Conservation (phyloP, 2,797 vertebrate species). For the Melanotaenia boesemani region DNA sequence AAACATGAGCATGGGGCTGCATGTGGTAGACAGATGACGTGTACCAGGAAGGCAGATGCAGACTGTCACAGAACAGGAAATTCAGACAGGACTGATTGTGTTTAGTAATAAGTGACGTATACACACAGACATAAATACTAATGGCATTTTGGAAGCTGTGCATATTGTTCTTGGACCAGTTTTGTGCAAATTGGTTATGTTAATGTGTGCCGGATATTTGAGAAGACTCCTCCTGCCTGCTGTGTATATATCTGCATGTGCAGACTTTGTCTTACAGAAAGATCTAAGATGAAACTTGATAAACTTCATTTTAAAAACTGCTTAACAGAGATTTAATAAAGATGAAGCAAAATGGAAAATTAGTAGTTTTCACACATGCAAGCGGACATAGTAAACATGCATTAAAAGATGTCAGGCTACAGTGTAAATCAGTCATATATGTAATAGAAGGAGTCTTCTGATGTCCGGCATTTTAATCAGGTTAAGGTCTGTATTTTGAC, state of each 20-base stretch:
- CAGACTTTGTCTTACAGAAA: background rate
- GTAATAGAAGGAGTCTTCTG: background rate
- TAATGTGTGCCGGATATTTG: slow-evolving; percentile 79
- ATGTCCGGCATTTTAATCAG: too few species aligned
- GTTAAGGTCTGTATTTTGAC: too few species aligned
- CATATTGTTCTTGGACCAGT: slow-evolving; percentile 77
- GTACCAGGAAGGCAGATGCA: slow-evolving; percentile 75
- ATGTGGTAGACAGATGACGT: slow-evolving; percentile 71
- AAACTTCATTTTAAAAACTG: slow-evolving; percentile 15
- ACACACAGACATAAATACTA: slow-evolving; percentile 46
- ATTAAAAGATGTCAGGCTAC: background rate
- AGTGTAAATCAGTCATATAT: background rate
- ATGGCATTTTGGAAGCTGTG: slow-evolving; percentile 54
- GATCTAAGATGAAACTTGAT: slow-evolving; percentile 31
- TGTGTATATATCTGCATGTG: slow-evolving; percentile 46
- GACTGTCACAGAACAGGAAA: slow-evolving; percentile 83
- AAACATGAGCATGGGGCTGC: background rate
- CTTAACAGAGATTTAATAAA: background rate
- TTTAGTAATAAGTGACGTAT: slow-evolving; percentile 68
- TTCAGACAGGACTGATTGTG: slow-evolving; percentile 76
- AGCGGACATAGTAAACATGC: too few species aligned
- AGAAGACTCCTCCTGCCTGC: slow-evolving; percentile 53
- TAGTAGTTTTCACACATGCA: too few species aligned
- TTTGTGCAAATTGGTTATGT: slow-evolving; percentile 70
- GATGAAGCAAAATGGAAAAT: background rate